Conservation (phyloP, 1,140 invertebrate genomes). For the Tetramorium alpestre region DNA sequence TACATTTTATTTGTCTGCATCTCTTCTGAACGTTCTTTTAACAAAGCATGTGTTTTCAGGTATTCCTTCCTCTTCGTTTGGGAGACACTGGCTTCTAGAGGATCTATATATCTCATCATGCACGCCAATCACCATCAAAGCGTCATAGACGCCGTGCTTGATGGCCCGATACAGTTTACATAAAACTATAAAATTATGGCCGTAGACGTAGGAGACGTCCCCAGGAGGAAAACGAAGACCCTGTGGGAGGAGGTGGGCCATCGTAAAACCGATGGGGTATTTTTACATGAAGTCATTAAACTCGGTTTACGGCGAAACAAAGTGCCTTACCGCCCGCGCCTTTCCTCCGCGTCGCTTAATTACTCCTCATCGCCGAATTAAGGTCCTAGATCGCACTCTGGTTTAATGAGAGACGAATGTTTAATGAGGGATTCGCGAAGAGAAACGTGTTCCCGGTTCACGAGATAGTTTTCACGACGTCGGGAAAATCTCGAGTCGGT, state of each 20-base stretch:
- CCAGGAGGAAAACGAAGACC: conserved; percentile 66
- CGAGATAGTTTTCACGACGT: conserved; percentile 70
- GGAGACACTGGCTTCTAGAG: conserved; percentile 3
- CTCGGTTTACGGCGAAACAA: conserved; percentile 75
- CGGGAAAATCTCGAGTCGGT: conserved; percentile 41
- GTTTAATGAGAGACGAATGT: conserved; percentile 77
- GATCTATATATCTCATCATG: conserved; percentile 66
- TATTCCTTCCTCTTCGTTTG: not conserved
- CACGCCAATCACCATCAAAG: conserved; percentile 82
- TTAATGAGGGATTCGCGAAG: conserved; percentile 68
- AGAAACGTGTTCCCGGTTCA: conserved; percentile 41
- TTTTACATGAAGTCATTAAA: conserved; percentile 79
- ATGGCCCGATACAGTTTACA: conserved; percentile 82
- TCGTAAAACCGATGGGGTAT: conserved; percentile 81
- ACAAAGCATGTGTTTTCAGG: not conserved
- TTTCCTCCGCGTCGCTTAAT: conserved; percentile 67
- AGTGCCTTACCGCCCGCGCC: conserved; percentile 57
- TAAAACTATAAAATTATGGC: conserved; percentile 83
- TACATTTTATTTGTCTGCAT: not conserved
- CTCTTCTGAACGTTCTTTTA: conserved; percentile 43
- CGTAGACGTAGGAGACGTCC: conserved; percentile 70
- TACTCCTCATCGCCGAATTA: conserved; percentile 79
- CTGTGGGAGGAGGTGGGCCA: not conserved
- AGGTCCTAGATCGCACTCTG: conserved; percentile 65
- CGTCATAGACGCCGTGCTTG: conserved; percentile 75